Evolutionary conservation across 2,888 invertebrate genomes (phyloP).

Genomic region (Ethmia dodecea): DNA sequence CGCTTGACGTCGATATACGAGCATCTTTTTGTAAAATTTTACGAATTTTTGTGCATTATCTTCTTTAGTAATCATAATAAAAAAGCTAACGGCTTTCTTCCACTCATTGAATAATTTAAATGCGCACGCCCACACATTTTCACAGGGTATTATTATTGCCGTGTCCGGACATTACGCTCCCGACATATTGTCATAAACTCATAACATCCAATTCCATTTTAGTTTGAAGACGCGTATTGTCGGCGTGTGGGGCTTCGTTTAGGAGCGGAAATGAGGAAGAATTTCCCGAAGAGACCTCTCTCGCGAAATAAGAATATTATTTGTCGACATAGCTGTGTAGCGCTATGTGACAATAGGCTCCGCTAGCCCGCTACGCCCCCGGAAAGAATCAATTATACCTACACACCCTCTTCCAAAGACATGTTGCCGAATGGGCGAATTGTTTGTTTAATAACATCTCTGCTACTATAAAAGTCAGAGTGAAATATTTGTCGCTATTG

Average conservation of each 20-base stretch:
- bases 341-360: slow-evolving; percentile 49
- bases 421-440: slow-evolving; percentile 71
- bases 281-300: slow-evolving; percentile 58
- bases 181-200: slow-evolving; percentile 71
- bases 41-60: neutral
- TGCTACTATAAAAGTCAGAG: slow-evolving; percentile 61
- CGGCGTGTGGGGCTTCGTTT: slow-evolving; percentile 58
- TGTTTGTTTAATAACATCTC: slow-evolving; percentile 77
- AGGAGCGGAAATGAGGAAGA: slow-evolving; percentile 68
- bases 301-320: slow-evolving; percentile 59
- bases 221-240: slow-evolving; percentile 60
- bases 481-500: slow-evolving; percentile 65
- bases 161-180: slow-evolving; percentile 39
- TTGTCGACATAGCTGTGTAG: slow-evolving; percentile 43
- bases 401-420: slow-evolving; percentile 53
- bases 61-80: slow-evolving; percentile 11
- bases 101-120: slow-evolving; percentile 29
- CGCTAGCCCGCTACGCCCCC: slow-evolving; percentile 57
- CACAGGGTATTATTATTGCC: slow-evolving; percentile 37
- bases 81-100: slow-evolving; percentile 23
- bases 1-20: too few species aligned
- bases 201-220: slow-evolving; percentile 69
- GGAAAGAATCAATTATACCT: slow-evolving; percentile 78
- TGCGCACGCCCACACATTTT: slow-evolving; percentile 34
- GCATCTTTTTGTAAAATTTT: too few species aligned